Base-by-base conservation (phyloP, 2,888 invertebrate genomes). In the Seira ritae region DNA sequence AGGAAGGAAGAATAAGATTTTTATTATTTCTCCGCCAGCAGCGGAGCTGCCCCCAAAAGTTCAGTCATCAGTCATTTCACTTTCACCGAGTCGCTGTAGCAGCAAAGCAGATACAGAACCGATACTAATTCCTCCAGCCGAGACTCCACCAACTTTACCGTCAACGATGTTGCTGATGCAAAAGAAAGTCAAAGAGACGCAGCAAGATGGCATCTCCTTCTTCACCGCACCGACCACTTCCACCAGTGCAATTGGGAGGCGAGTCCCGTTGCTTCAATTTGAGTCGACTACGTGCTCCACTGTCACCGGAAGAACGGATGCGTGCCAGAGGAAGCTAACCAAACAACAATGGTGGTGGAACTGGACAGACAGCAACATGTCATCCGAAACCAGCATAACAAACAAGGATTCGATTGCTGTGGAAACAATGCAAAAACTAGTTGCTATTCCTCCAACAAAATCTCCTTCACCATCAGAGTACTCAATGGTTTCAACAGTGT, bases 311-410 rank as follows among this genome's bases (percentile, higher is more conserved):
- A 55, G 55, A 12, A 15, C 15, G n/a, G 55, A 55, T 55, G 55
- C 55, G 15, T 17, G 55, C 17, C 55, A 55, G 55, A 12, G 55
- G 17, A 55, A 55, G 12, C 55, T n/a, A 55, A 55, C 15, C 2
- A 55, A 55, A 17, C 55, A 55, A 55, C 55, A 55, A 55, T 55
- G 55, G 55, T 55, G 55, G 55, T 12, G 55, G 55, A 55, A 55
- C 12, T 17, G 55, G 55, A 12, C 15, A 55, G 2, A 55, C 17
- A 55, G 55, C 55, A 55, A 55, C 55, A 55, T 55, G 3, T 55
- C 55, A 55, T 55, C 55, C 17, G 55, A 55, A 17, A 55, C 55
- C 15, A 55, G 55, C 55, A 55, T 17, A 12, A 55, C 55, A 55
- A 55, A 55, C 55, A 55, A 55, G 12, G 55, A 55, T 55, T 55